These are phyloP conservation scores for Rugalucina vietnamica DNA, from an alignment of 2,888 invertebrate genomes.

Conservation along the genomic window DNA sequence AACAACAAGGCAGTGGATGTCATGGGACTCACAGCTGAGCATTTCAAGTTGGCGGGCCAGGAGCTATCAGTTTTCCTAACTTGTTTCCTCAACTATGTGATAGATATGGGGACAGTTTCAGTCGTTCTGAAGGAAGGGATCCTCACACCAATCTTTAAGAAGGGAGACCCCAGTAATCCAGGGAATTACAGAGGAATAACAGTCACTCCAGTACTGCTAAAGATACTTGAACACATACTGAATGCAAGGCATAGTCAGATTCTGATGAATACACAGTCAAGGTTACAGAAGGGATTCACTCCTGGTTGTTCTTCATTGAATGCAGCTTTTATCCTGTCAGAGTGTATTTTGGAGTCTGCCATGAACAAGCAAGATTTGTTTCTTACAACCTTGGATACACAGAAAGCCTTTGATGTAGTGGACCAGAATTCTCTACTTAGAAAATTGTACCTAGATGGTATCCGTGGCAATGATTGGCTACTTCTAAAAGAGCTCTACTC, in stretches of 20 bases:
- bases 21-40: background rate
- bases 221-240: background rate
- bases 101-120: background rate
- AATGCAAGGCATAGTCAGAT: background rate
- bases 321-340: background rate
- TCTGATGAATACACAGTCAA: background rate
- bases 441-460: constrained; percentile 9
- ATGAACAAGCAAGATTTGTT: background rate
- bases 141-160: constrained; percentile 10
- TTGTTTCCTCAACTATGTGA: background rate
- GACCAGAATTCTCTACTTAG: background rate
- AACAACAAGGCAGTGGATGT: background rate
- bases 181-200: constrained; percentile 15
- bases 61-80: background rate
- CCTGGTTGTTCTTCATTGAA: background rate
- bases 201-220: background rate
- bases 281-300: background rate
- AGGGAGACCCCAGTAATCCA: background rate
- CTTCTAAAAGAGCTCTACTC: constrained; percentile 2
- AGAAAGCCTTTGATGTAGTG: constrained; percentile 9
- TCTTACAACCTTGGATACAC: constrained; percentile 2
- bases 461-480: background rate
- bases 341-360: background rate
- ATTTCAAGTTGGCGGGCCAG: background rate
- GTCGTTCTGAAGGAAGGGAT: background rate